Conservation (phyloP, 2,797 vertebrate genomes). For the Pseudomugil gertrudae region DNA sequence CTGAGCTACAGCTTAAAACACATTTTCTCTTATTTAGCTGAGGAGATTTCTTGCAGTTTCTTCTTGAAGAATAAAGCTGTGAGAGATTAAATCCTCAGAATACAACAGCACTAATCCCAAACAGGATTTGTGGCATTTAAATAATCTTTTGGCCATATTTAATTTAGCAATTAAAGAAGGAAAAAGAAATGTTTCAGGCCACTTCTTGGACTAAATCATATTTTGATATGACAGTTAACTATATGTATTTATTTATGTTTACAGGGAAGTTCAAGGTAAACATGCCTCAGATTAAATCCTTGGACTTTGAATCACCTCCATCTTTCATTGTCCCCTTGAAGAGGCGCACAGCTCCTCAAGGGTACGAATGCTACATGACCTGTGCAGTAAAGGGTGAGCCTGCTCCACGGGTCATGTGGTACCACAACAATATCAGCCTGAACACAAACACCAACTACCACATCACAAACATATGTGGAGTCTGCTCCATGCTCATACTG, state of each 20-base stretch:
- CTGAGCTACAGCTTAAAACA: too few species aligned
- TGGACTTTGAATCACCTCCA: constrained; percentile 78
- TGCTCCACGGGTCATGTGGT: constrained; percentile 86
- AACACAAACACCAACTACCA: constrained; percentile 82
- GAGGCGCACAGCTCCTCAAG: constrained; percentile 80
- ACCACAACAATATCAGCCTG: constrained; percentile 82
- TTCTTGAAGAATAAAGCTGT: too few species aligned
- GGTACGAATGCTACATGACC: constrained; percentile 89
- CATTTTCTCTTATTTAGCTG: too few species aligned
- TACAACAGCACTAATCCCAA: too few species aligned
- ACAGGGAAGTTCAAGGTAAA: constrained; percentile 70
- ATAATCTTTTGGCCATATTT: not conserved
- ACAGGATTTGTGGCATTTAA: not conserved
- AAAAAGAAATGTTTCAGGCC: not conserved
- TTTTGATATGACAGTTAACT: not conserved
- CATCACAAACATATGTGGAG: constrained; percentile 86
- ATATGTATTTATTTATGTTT: constrained; percentile 29
- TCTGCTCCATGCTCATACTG: constrained; percentile 89
- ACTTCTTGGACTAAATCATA: not conserved
- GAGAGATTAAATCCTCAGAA: too few species aligned
- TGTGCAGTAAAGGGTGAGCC: constrained; percentile 88
- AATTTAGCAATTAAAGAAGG: not conserved
- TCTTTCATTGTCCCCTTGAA: constrained; percentile 85
- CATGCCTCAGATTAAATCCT: constrained; percentile 49
- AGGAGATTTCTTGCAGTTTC: too few species aligned